Evolutionary conservation across 2,888 invertebrate genomes (phyloP), one percentile per base, ranked within the genome.

Genomic region (Teleiodes luculella): DNA sequence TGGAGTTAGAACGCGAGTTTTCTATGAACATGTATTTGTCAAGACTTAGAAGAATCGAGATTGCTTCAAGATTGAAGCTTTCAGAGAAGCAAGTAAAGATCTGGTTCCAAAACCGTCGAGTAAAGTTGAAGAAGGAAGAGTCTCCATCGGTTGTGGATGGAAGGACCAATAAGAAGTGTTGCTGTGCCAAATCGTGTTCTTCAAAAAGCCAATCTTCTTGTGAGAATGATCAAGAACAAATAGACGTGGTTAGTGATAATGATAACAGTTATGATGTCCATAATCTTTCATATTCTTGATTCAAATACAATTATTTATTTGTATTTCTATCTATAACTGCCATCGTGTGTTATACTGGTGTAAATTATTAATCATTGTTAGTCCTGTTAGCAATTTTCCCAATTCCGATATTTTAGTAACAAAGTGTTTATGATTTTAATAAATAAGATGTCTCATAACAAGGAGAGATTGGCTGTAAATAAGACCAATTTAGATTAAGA

Each of bases 11-110:
- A 79, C 86, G 97, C 51, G 98, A 97, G 75, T 98, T 98, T 79
- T 91, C 95, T 0, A 83, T 94, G 65, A 98, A 97, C 76, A 97
- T 97, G 94, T 98, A 98, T 73, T 85, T 98, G 33, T 97, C 97
- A 0, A 91, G 98, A 39, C 80, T 98, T 62, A 91, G 98, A 51
- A 91, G 98, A 55, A 98, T 98, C 62, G 97, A 98, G 83, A 98
- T 98, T 53, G 98, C 98, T 3, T 97, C 96, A 28, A 93, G 95
- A 62, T 82, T 98, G 57, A 92, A 95, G 50, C 84, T 98, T 0
- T 96, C 96, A 0, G 98, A 98, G 81, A 98, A 98, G 74, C 98
- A 98, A 87, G 97, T 98, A 60, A 98, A 96, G 80, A 96, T 96
- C 63, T 96, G 97, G 98, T 98, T 98, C 83, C 97, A 98, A 78